Evolutionary conservation across 2,113 vertebrate species (phyloP).

Genomic region (Emydocephalus ijimae): DNA sequence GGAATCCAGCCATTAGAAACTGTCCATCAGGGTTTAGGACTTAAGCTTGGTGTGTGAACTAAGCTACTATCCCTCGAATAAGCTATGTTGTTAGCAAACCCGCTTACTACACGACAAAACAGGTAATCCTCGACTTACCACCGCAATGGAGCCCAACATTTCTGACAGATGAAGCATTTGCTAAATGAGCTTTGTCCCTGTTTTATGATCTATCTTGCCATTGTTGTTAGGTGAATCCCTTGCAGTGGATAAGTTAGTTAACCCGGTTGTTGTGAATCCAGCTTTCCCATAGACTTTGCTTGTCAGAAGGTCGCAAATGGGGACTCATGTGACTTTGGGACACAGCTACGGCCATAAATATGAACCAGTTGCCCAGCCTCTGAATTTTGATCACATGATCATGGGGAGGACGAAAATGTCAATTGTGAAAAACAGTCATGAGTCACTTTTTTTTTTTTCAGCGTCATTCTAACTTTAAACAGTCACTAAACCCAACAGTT

Average conservation of each 20-base stretch:
- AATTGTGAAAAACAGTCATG: not conserved
- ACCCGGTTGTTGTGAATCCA: not conserved
- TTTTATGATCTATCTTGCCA: not conserved
- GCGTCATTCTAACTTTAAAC: not conserved
- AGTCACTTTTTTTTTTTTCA: not conserved
- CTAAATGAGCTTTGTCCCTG: not conserved
- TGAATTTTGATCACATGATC: not conserved
- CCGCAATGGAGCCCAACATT: not conserved
- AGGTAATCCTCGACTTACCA: not conserved
- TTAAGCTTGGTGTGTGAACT: not conserved
- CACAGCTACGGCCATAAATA: not conserved
- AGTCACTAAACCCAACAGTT: not conserved
- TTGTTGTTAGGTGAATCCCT: not conserved
- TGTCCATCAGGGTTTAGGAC: not conserved
- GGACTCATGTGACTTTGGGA: not conserved
- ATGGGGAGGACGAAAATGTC: too few species aligned
- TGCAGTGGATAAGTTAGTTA: not conserved
- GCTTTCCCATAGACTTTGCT: not conserved
- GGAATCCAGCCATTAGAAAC: not conserved
- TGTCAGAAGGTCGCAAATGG: not conserved
- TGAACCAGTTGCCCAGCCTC: not conserved
- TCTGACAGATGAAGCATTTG: not conserved
- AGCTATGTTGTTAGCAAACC: not conserved
- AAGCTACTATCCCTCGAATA: not conserved
- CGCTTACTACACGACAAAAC: not conserved